Evolutionary conservation across 2,888 invertebrate species (phyloP), one percentile per base, ranked within the genome.

Genomic region (Drosophila macrospina): DNA sequence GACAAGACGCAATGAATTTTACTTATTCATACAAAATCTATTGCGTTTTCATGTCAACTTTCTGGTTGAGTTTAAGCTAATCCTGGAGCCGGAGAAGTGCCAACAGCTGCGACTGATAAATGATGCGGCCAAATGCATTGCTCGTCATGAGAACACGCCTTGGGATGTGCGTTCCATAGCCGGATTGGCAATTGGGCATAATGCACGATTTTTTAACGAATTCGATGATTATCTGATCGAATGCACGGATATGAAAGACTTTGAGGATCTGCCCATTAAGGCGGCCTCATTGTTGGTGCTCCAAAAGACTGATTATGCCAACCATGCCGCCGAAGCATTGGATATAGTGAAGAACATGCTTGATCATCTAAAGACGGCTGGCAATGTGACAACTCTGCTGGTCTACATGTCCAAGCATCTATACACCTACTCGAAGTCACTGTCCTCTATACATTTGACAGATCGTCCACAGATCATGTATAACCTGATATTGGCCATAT

Each of bases 151-250:
- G 4, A 93, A 94, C 64, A 92, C 94, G 1, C 94, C 94, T 0
- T 94, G 95, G 93, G 95, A 95, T 80, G 94, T 94, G 0, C 95
- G 95, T 83, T 93, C 93, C 5, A 94, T 95, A 79, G 93, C 94
- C 69, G 95, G 94, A 0, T 93, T 95, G 36, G 86, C 95, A 13
- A 92, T 93, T 60, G 91, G 94, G 5, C 91, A 93, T 50, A 92
- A 93, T 86, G 92, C 93, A 36, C 90, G 93, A 44, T 88, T 92
- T 16, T 91, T 91, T n/a, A 80, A 90, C 37, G 90, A 91, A 0
- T 88, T 90, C 32, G 66, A 72, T 1, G 34, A 39, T 0, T 89
- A 89, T 54, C 56, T 91, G 3, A 44, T 50, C 2, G 65, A 69
- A n/a, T 84, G 80, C 4, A 74, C 81, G 34, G 37, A 63, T 5